Evolutionary conservation across 1,140 invertebrate genomes (phyloP), one percentile per base, ranked within the genome.

Genomic region (Papilio aristodemus): DNA sequence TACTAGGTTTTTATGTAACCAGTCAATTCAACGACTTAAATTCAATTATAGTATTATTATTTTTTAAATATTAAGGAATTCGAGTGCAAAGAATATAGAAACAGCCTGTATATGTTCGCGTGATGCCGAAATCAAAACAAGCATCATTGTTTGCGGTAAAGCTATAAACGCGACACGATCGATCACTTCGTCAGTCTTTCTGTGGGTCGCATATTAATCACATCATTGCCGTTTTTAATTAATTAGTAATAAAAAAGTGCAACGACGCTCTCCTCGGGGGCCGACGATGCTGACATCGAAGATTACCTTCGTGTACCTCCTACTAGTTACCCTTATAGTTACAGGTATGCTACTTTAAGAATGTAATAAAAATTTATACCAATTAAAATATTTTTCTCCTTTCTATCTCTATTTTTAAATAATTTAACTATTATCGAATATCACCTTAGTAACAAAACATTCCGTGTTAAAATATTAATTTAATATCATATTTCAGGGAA

Each of bases 111-210:
- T 66, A 68, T 39, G 41, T 36, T 57, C 58, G 25, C 17, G 41
- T 75, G 71, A 72, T 70, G 73, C 71, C 69, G 73, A 50, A 69
- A 74, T 57, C 75, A 80, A 80, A 79, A 83, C 73, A 77, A 57
- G 72, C 77, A 74, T 75, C 76, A 81, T 76, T 77, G 75, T 78
- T 76, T 70, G 63, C 58, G 36, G 68, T 41, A 68, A 62, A 58
- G 60, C 73, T 86, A 86, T 86, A 86, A 82, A 86, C 77, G 71
- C 43, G 58, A 68, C 68, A 59, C 67, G 75, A 62, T 50, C 63
- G 39, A 66, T 46, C 36, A 46, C 63, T 66, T 66, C 63, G 63
- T 66, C 63, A 66, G 63, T 66, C 63, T 27, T 66, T 46, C 63
- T 66, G 63, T 41, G 39, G 39, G 63, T 14, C 22, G 41, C 63